Conservation (phyloP, 2,888 invertebrate genomes). For the Drosophila setosimentum region DNA sequence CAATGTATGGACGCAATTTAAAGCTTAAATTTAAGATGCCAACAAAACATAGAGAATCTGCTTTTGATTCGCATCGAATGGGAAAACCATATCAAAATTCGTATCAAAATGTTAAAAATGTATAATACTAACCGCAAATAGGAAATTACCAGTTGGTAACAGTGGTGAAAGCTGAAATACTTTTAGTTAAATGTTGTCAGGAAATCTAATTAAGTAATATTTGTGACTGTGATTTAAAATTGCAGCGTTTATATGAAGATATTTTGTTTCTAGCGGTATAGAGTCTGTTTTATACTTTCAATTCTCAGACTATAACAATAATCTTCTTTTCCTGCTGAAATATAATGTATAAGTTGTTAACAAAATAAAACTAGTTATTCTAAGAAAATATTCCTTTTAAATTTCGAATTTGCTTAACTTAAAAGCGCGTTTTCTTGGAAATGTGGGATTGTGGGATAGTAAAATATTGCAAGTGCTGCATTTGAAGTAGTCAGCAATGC, state of each 20-base stretch:
- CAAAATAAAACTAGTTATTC: background rate
- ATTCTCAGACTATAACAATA: background rate
- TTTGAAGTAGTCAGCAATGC: conserved; percentile 3
- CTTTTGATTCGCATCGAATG: background rate
- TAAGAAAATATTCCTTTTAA: background rate
- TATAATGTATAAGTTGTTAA: background rate
- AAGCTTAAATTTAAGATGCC: conserved; percentile 20
- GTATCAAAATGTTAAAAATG: background rate
- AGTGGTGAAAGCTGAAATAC: background rate
- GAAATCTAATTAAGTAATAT: background rate
- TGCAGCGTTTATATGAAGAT: no score
- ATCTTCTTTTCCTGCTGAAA: no score
- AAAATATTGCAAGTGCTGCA: background rate
- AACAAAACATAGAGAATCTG: background rate
- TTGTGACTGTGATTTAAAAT: background rate
- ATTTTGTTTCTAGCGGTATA: background rate
- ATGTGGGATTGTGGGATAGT: background rate
- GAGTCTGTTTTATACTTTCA: background rate
- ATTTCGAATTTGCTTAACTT: background rate
- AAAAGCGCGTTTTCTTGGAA: background rate
- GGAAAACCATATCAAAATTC: background rate
- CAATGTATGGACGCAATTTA: conserved; percentile 22
- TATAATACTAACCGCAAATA: background rate
- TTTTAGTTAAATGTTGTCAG: background rate
- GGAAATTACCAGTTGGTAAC: conserved; percentile 7